phyloP scores from a whole-genome alignment of 2,113 vertebrate species.

The Benitochromis conjunctus region DNA sequence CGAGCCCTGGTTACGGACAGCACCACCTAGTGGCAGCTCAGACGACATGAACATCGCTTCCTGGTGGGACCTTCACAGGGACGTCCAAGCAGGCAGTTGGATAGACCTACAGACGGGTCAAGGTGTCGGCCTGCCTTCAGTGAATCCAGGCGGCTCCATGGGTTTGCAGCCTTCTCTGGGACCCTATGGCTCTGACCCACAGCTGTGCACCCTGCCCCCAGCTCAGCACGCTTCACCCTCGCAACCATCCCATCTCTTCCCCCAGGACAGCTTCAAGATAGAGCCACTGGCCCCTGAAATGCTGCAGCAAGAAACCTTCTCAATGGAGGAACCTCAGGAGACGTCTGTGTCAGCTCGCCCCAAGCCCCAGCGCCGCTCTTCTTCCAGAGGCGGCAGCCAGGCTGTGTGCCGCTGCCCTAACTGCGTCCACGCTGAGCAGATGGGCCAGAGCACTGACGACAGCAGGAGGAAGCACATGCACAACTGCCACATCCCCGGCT shows the following conservation, averaged over 20 bases:
- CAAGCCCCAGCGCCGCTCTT: conserved; percentile 80
- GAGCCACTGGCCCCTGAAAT: conserved; percentile 67
- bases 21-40: conserved; percentile 73
- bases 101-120: conserved; percentile 83
- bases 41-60: conserved; percentile 84
- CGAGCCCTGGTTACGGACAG: conserved; percentile 89
- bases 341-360: conserved; percentile 62
- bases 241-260: conserved; percentile 77
- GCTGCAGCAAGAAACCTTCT: conserved; percentile 76
- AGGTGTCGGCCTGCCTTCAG: conserved; percentile 71
- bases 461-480: conserved; percentile 86
- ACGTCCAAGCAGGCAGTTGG: conserved; percentile 80
- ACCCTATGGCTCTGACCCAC: conserved; percentile 81
- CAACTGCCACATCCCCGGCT: conserved; percentile 93
- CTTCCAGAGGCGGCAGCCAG: conserved; percentile 83
- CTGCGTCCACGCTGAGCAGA: conserved; percentile 87
- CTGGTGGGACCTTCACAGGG: conserved; percentile 93
- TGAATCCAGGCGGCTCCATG: conserved; percentile 75
- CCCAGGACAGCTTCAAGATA: conserved; percentile 81
- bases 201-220: conserved; percentile 80
- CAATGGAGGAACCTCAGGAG: conserved; percentile 79
- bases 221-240: conserved; percentile 75
- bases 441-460: conserved; percentile 81
- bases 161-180: conserved; percentile 79
- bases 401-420: conserved; percentile 90